phyloP scores from a whole-genome alignment of 1,140 invertebrate genomes.

The Leptopilina clavipes region DNA sequence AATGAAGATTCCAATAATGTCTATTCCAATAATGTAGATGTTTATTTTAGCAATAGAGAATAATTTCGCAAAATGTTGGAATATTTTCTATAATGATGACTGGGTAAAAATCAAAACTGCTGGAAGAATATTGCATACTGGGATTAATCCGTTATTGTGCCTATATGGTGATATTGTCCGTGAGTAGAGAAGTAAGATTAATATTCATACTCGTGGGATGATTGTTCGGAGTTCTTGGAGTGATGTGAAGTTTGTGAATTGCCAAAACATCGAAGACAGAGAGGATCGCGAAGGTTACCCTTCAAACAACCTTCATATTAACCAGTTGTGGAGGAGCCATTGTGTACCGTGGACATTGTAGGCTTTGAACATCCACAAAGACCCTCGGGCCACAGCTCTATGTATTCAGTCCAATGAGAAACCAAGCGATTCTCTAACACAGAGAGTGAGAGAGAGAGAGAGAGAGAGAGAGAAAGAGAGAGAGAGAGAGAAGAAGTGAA shows the following conservation, averaged over 20 bases:
- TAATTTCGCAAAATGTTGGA: too few relatives aligned
- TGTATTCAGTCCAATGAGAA: slow-evolving; percentile 14
- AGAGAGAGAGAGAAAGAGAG: too few relatives aligned
- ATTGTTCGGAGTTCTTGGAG: background rate
- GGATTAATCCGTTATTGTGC: too few relatives aligned
- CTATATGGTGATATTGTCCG: too few relatives aligned
- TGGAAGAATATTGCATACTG: too few relatives aligned
- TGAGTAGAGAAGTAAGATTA: too few relatives aligned
- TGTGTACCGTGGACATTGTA: slow-evolving; percentile 26
- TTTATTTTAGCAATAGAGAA: too few relatives aligned
- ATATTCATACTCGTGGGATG: too few relatives aligned
- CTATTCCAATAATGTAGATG: too few relatives aligned
- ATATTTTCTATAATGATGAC: too few relatives aligned
- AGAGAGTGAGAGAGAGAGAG: background rate
- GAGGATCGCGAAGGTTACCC: slow-evolving; percentile 14
- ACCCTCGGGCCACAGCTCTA: slow-evolving; percentile 8
- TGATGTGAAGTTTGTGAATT: background rate
- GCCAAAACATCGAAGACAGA: slow-evolving; percentile 22
- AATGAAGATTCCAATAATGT: too few relatives aligned
- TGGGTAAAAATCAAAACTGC: too few relatives aligned
- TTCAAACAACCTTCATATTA: slow-evolving; percentile 33
- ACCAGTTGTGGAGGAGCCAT: slow-evolving; percentile 30
- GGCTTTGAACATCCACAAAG: slow-evolving; percentile 33
- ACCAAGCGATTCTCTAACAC: background rate
- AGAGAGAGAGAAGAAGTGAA: background rate